Base-by-base conservation (phyloP, 2,888 invertebrate species). In the Boloria selene region DNA sequence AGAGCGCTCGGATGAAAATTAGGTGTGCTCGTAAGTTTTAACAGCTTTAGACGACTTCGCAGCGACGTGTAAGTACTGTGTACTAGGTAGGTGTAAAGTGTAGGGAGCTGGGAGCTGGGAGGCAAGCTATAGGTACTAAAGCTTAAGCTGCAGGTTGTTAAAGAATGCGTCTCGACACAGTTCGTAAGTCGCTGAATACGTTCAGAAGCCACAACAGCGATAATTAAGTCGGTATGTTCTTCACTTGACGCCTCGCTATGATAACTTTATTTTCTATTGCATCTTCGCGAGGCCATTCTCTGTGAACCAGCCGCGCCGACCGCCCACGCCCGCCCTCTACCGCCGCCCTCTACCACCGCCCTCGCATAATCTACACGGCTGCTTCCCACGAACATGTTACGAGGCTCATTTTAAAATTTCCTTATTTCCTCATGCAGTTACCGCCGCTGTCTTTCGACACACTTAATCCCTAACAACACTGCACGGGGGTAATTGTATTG, bases 191-290 rank as follows among this genome's bases (percentile, higher is more conserved):
- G 26, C 26, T 31, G 17, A 17, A 49, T 17, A 10, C 17, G 17
- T 18, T 45, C 44, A 50, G 51, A 17, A 60, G 54, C 42, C 17
- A 49, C 47, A 53, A 60, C 31, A 22, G 45, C 7, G 45, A 59
- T 58, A 62, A 66, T 67, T 54, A 59, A 47, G 58, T 59, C 45
- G 61, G 45, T 13, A 54, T 64, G 55, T 70, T 67, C 31, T 6
- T 54, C 49, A 18, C 64, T 14, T 47, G 4, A 47, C n/a, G 59
- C 54, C 55, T 66, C 56, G 64, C 69, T 72, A 72, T 72, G 72
- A 58, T 71, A 70, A 74, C 71, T 69, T 69, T 71, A 70, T 72
- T 69, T 73, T 68, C 72, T 64, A 70, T 72, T 68, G 64, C 10
- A 13, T 22, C 55, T n/a, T 55, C 45, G 16, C 47, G 14, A 26